phyloP scores from a whole-genome alignment of 53 echinoderm and acorn worm genomes.

The Zoroaster sp. region DNA sequence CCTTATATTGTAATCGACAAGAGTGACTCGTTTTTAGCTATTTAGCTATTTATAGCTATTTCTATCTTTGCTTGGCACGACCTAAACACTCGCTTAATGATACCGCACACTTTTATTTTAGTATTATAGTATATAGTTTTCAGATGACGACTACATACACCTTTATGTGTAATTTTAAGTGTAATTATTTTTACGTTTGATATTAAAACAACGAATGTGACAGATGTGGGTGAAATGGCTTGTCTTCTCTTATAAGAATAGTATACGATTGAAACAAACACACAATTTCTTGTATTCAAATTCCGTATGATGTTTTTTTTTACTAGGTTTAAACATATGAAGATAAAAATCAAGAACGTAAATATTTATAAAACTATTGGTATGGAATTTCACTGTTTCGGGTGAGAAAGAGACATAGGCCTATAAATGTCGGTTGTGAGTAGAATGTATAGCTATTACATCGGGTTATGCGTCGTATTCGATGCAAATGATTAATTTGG shows the following conservation, averaged over 20 bases:
- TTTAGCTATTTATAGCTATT: background rate
- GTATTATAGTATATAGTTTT: background rate
- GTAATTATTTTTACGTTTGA: background rate
- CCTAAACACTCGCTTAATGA: conserved; percentile 29
- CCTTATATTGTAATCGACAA: conserved; percentile 1
- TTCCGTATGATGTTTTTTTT: too few relatives aligned
- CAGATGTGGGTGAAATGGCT: background rate
- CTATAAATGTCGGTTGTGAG: too few relatives aligned
- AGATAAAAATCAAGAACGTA: too few relatives aligned
- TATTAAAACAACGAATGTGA: background rate
- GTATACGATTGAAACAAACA: too few relatives aligned
- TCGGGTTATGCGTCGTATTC: too few relatives aligned
- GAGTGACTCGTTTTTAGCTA: conserved; percentile 39
- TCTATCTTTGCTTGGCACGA: background rate
- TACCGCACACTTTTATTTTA: background rate
- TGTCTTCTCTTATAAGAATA: background rate
- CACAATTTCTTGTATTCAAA: too few relatives aligned
- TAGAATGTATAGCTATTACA: too few relatives aligned
- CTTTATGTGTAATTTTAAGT: background rate
- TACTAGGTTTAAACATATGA: too few relatives aligned
- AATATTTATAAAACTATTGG: too few relatives aligned
- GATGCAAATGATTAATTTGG: too few relatives aligned
- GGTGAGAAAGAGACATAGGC: too few relatives aligned
- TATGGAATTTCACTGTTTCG: too few relatives aligned
- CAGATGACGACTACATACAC: background rate